These are phyloP conservation scores for Hyles vespertilio DNA, from an alignment of 1,140 invertebrate species.

Conservation along the genomic window DNA sequence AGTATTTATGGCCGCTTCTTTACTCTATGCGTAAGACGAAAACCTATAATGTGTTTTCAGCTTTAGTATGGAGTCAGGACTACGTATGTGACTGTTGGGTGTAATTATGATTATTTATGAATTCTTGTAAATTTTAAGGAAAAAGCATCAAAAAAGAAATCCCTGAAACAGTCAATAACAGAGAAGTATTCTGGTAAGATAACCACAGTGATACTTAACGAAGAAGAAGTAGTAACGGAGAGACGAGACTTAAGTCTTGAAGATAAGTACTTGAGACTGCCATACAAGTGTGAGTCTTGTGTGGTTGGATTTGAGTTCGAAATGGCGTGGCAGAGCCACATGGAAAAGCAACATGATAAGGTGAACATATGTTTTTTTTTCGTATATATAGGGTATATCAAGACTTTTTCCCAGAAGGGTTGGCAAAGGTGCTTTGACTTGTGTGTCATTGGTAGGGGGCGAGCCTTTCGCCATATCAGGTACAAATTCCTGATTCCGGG, in stretches of 20 bases:
- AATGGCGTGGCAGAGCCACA: neutral
- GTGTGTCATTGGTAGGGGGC: too few species aligned
- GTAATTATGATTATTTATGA: too few species aligned
- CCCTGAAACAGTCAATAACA: neutral
- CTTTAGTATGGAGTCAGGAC: too few species aligned
- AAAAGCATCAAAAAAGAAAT: neutral
- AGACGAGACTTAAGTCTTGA: neutral
- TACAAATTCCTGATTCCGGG: too few species aligned
- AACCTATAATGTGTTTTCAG: too few species aligned
- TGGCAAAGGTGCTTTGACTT: too few species aligned
- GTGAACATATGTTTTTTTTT: neutral
- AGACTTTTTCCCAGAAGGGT: too few species aligned
- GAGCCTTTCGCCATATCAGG: too few species aligned
- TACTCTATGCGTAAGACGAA: too few species aligned
- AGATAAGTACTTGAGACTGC: conserved; percentile 5
- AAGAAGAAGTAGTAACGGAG: neutral
- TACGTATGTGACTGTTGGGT: too few species aligned
- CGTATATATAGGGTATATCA: too few species aligned
- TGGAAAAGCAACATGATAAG: conserved; percentile 6
- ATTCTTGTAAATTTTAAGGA: neutral
- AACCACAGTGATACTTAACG: neutral
- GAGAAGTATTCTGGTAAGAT: conserved; percentile 5
- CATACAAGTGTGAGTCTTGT: conserved; percentile 5
- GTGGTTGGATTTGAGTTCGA: conserved; percentile 4
- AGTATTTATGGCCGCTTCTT: too few species aligned